A percentile compares a stretch with the other conserved stretches of the same genome.
These are phyloP conservation scores for Neotoxoptera formosana DNA, from an alignment of 1,140 invertebrate species.

Conservation along the genomic window DNA sequence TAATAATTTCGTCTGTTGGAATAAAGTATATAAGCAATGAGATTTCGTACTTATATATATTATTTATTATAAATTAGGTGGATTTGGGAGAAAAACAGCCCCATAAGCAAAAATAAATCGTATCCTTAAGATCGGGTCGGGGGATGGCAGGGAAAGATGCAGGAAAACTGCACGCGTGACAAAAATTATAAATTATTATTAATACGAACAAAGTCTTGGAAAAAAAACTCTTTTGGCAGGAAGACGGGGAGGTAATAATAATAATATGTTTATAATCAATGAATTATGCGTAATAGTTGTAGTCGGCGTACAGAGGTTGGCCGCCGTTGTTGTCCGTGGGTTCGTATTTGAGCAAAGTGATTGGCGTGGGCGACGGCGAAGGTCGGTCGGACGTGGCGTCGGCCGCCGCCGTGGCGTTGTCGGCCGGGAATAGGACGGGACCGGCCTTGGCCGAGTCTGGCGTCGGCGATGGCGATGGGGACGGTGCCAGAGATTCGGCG, in stretches of 20 bases:
- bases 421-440: constrained; percentile 60
- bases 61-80: background rate
- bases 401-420: constrained; percentile 51
- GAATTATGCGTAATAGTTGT: constrained; percentile 40
- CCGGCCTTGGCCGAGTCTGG: constrained; percentile 50
- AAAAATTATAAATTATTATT: too few relatives aligned
- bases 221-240: background rate
- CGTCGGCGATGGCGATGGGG: background rate
- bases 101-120: background rate
- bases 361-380: constrained; percentile 21
- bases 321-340: constrained; percentile 9
- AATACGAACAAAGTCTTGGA: background rate
- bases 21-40: background rate
- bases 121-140: background rate
- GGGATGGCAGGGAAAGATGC: background rate
- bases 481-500: background rate
- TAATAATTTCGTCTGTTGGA: background rate
- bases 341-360: constrained; percentile 38
- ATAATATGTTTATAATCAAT: background rate
- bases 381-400: background rate
- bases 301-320: constrained; percentile 32
- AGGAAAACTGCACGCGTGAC: background rate
- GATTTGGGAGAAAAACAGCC: background rate
- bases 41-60: background rate
- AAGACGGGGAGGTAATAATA: background rate